Evolutionary conservation across 1,140 invertebrate genomes (phyloP), one percentile per base, ranked within the genome.

Genomic region (Neoseiulus cucumeris): DNA sequence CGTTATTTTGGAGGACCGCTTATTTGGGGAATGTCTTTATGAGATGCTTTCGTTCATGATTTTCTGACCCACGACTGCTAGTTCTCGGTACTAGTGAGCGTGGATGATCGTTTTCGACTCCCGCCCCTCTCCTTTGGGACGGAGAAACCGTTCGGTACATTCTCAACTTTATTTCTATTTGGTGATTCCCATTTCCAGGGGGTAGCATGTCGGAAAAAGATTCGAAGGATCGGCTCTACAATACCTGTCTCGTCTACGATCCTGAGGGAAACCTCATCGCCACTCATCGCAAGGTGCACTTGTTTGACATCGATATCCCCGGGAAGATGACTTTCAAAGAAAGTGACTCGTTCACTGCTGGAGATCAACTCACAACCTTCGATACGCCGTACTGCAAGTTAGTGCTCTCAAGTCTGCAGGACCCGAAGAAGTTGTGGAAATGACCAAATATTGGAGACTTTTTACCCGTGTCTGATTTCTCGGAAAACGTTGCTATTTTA

Each of bases 231-330:
- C 51, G 51, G 1, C 22, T 59, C 14, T 96, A 85, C 72, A 97
- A 97, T 73, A 94, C 92, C 0, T 90, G 87, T 68, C 87, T 89
- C 1, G 83, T 94, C 6, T 96, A 87, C 85, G 82, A 83, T 71
- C 83, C 84, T 0, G 74, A 81, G 51, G 92, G 92, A 47, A 77
- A 85, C 59, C 72, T 95, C 30, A 76, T 82, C 33, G 76, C 74
- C 2, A 79, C 76, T 66, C 74, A 78, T 69, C 71, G 79, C 64
- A 81, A 81, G 71, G 79, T 93, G 72, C 93, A 97, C 78, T 79
- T 97, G 30, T 96, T 96, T 76, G 91, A 96, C 76, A 93, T 96
- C 73, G 87, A 95, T 72, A 86, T 96, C 64, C 89, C 89, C 59
- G 87, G 85, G 25, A 88, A 89, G 75, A 89, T 95, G 42, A 85